These are phyloP conservation scores for Drosophila kuntzei DNA, from an alignment of 2,888 invertebrate species.

Conservation along the genomic window DNA sequence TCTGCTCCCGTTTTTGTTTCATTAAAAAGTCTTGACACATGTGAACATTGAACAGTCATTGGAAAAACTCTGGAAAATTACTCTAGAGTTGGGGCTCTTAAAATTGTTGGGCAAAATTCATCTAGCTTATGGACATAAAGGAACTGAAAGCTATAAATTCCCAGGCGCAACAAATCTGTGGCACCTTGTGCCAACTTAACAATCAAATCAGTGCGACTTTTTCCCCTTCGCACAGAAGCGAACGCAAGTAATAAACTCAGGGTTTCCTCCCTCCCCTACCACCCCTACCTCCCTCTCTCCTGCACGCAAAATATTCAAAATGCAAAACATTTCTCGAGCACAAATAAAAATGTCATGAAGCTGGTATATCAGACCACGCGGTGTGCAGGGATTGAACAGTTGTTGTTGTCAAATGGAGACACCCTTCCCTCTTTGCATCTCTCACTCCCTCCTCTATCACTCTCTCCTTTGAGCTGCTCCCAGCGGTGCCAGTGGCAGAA, in stretches of 20 bases:
- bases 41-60: constrained; percentile 22
- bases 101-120: constrained; percentile 14
- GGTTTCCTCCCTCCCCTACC: not conserved
- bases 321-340: constrained; percentile 73
- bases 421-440: not conserved
- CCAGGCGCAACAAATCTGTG: constrained; percentile 65
- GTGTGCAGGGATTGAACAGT: constrained; percentile 51
- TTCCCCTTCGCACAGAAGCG: constrained; percentile 14
- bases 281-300: not conserved
- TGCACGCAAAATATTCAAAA: constrained; percentile 68
- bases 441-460: not conserved
- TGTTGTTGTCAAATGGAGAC: constrained; percentile 23
- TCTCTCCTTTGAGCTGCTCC: constrained; percentile 16
- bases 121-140: constrained; percentile 23
- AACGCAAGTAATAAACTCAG: constrained; percentile 50
- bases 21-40: constrained; percentile 17
- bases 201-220: constrained; percentile 60
- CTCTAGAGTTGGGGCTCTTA: not conserved
- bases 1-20: not conserved
- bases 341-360: constrained; percentile 76
- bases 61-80: constrained; percentile 5
- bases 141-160: constrained; percentile 35
- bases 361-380: constrained; percentile 46
- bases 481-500: constrained; percentile 43
- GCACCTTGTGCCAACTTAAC: constrained; percentile 64